Evolutionary conservation across 1,140 invertebrate species (phyloP).

Genomic region (Octopus sinensis): DNA sequence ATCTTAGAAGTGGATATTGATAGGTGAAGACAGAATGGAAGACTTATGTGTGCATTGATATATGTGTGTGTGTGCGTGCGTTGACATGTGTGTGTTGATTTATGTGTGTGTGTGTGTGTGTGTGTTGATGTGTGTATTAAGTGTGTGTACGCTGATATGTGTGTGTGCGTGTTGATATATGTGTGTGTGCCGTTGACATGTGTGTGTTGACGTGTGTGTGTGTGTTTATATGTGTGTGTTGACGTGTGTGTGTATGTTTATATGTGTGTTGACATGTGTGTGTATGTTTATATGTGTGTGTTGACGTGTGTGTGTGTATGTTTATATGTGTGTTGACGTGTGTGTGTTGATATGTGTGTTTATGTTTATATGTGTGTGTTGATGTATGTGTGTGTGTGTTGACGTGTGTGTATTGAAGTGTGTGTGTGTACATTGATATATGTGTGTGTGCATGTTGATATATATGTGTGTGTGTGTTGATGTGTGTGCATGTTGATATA

Average conservation of each 20-base stretch:
- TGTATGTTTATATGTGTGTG: not conserved
- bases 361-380: not conserved
- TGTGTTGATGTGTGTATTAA: too few relatives aligned
- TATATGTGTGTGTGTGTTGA: constrained; percentile 12
- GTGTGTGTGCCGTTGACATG: too few relatives aligned
- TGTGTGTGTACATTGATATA: not conserved
- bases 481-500: not conserved
- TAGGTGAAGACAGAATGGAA: too few relatives aligned
- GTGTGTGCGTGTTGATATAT: too few relatives aligned
- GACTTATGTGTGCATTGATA: too few relatives aligned
- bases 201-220: not conserved
- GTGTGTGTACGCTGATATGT: too few relatives aligned
- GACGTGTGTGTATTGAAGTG: not conserved
- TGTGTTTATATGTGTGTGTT: not conserved
- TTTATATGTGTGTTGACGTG: not conserved
- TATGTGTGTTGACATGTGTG: not conserved
- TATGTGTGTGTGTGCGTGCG: too few relatives aligned
- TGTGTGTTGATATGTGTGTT: not conserved
- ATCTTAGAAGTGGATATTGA: too few relatives aligned
- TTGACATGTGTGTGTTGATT: too few relatives aligned
- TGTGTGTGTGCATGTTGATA: constrained; percentile 11
- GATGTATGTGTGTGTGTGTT: not conserved
- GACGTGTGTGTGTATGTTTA: not conserved
- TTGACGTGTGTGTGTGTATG: not conserved
- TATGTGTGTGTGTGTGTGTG: too few relatives aligned